Evolutionary conservation across 2,888 invertebrate species (phyloP).

Genomic region (Cephus pulcher): DNA sequence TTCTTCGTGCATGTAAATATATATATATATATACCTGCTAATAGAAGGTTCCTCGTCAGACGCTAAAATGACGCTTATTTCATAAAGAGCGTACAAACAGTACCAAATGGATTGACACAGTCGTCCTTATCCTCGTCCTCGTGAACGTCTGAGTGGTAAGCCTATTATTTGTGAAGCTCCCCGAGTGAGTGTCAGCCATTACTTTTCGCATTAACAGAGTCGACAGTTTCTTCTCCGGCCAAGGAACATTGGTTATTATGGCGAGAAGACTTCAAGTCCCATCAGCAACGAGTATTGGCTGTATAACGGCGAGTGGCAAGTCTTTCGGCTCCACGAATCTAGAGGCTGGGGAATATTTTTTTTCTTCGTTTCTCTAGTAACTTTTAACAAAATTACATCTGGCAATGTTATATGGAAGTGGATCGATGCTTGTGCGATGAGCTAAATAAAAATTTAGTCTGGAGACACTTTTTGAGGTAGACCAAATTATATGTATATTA

Average conservation of each 20-base stretch:
- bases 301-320: too few relatives aligned
- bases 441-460: not conserved
- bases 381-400: not conserved
- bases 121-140: conserved; percentile 31
- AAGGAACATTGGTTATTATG: too few relatives aligned
- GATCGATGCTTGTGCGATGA: not conserved
- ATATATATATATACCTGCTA: too few relatives aligned
- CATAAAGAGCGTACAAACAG: too few relatives aligned
- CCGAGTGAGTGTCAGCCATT: conserved; percentile 36
- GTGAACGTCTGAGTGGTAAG: conserved; percentile 9
- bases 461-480: too few relatives aligned
- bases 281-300: too few relatives aligned
- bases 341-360: not conserved
- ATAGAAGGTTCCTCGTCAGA: too few relatives aligned
- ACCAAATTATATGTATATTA: not conserved
- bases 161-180: conserved; percentile 39
- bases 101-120: conserved; percentile 31
- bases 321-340: too few relatives aligned
- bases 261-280: too few relatives aligned
- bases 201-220: conserved; percentile 50
- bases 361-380: not conserved
- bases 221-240: conserved; percentile 21
- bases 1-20: too few relatives aligned
- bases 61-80: too few relatives aligned
- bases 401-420: too few relatives aligned